phyloP scores from a whole-genome alignment of 2,888 invertebrate genomes.

The Hemistola chrysoprasaria region DNA sequence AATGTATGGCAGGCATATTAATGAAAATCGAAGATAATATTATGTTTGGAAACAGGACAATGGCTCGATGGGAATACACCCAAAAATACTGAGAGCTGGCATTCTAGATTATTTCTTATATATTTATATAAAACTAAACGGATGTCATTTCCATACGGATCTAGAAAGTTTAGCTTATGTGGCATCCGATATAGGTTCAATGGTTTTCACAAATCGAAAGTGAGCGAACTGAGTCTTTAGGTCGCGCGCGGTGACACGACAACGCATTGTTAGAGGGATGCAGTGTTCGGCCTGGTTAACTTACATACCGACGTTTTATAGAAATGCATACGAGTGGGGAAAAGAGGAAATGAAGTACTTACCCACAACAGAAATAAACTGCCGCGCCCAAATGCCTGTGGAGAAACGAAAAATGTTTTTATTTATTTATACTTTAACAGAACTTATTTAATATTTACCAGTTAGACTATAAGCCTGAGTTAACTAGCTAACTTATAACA shows the following conservation, averaged over 20 bases:
- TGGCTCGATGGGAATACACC: no score
- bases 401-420: slow-evolving; percentile 27
- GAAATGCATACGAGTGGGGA: neutral
- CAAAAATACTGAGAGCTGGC: no score
- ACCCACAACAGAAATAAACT: slow-evolving; percentile 63
- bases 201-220: slow-evolving; percentile 19
- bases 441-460: no score
- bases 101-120: no score
- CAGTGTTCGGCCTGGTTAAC: slow-evolving; percentile 5
- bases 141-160: neutral
- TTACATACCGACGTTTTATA: slow-evolving; percentile 1
- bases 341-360: slow-evolving; percentile 27
- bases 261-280: slow-evolving; percentile 1
- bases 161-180: slow-evolving; percentile 3
- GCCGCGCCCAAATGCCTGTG: slow-evolving; percentile 66
- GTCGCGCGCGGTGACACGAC: slow-evolving; percentile 12
- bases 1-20: no score
- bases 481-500: no score
- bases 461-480: no score
- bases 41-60: no score
- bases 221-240: slow-evolving; percentile 10
- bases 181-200: slow-evolving; percentile 11
- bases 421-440: neutral
- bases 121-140: no score
- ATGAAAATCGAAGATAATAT: no score